phyloP scores from a whole-genome alignment of 2,113 vertebrate species.

The Dinomys branickii region DNA sequence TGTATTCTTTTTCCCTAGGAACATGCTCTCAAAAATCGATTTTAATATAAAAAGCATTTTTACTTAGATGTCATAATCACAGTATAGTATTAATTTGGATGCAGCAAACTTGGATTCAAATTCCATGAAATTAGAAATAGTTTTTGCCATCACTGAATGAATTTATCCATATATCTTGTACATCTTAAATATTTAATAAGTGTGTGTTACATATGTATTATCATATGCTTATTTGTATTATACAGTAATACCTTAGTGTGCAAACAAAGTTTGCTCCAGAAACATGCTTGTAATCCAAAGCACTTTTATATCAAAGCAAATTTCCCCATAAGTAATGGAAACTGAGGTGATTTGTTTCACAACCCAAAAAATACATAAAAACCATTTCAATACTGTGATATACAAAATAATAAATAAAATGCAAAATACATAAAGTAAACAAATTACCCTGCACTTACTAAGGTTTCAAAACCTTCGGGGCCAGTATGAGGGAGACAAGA shows the following conservation, averaged over 20 bases:
- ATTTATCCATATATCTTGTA: background rate
- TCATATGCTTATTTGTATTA: background rate
- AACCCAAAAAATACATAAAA: background rate
- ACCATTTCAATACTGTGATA: background rate
- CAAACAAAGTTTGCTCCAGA: background rate
- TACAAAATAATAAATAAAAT: background rate
- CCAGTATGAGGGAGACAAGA: background rate
- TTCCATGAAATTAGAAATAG: background rate
- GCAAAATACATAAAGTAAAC: background rate
- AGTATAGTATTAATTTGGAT: background rate
- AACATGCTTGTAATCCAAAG: background rate
- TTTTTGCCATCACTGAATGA: background rate
- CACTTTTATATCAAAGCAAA: background rate
- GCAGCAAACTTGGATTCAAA: background rate
- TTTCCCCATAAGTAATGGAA: background rate
- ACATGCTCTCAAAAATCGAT: background rate
- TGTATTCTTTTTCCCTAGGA: background rate
- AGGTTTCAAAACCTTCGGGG: background rate
- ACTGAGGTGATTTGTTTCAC: background rate
- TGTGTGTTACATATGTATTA: background rate
- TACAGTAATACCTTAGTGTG: background rate
- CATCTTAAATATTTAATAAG: background rate
- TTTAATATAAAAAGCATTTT: constrained; percentile 3
- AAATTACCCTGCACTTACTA: background rate
- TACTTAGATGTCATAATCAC: background rate